A percentile compares a stretch with the other conserved stretches of the same genome.
These are phyloP conservation scores for Cancer borealis DNA, from an alignment of 2,888 invertebrate genomes.

Conservation along the genomic window DNA sequence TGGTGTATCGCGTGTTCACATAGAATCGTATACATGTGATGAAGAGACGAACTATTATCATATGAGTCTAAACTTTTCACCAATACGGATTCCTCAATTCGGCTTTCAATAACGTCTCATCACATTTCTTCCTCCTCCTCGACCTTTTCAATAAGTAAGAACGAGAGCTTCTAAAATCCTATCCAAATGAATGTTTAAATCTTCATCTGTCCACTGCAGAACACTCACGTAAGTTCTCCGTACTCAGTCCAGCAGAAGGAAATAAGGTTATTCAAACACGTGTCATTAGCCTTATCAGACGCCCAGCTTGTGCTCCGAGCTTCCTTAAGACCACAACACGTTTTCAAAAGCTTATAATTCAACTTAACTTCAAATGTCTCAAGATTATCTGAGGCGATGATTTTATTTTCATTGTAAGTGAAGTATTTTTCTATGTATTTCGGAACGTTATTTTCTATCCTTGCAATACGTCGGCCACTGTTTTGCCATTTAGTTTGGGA, in stretches of 20 bases:
- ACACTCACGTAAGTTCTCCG: not conserved
- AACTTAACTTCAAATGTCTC: not conserved
- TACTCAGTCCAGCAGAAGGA: not conserved
- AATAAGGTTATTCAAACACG: slow-evolving; percentile 39
- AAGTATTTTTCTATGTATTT: slow-evolving; percentile 23
- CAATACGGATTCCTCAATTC: not conserved
- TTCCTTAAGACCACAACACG: slow-evolving; percentile 48
- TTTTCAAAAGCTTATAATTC: slow-evolving; percentile 34
- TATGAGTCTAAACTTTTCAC: not conserved
- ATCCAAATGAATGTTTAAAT: slow-evolving; percentile 31
- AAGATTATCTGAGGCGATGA: not conserved
- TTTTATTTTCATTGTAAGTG: not conserved
- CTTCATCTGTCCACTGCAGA: not conserved
- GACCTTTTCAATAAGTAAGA: slow-evolving; percentile 24
- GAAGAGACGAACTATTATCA: not conserved
- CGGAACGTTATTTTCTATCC: slow-evolving; percentile 4
- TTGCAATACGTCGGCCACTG: slow-evolving; percentile 29
- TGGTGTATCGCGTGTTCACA: slow-evolving; percentile 31
- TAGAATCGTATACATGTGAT: not conserved
- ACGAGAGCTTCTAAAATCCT: not conserved
- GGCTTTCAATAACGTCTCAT: not conserved
- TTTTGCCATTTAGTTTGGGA: slow-evolving; percentile 42
- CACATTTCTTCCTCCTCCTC: slow-evolving; percentile 32
- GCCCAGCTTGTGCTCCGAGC: not conserved
- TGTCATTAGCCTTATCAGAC: not conserved